Conservation (phyloP, 2,113 vertebrate genomes). For the Gulo gulo region DNA sequence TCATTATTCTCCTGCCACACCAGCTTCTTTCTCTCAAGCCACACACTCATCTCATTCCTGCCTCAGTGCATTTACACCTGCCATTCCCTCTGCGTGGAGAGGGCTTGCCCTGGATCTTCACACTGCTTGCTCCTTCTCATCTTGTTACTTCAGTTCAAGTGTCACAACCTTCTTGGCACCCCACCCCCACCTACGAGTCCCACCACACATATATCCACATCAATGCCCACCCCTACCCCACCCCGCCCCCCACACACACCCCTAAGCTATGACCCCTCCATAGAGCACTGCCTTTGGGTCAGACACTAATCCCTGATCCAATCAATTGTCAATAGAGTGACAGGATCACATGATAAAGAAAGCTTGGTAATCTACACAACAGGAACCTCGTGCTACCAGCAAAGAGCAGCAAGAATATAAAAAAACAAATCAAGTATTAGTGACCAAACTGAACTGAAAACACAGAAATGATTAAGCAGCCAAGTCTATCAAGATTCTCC, state of each 20-base stretch:
- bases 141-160: background rate
- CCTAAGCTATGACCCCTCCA: background rate
- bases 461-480: conserved; percentile 18
- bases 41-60: background rate
- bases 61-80: background rate
- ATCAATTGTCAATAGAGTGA: background rate
- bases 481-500: background rate
- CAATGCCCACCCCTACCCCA: background rate
- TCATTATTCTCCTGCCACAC: background rate
- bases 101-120: background rate
- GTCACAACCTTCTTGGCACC: background rate
- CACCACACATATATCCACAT: background rate
- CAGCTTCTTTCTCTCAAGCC: background rate
- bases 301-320: conserved; percentile 31
- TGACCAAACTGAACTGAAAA: conserved; percentile 21
- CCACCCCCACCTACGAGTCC: background rate
- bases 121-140: background rate
- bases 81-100: background rate
- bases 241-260: background rate
- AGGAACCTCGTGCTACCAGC: background rate
- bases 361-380: background rate
- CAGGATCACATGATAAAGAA: conserved; percentile 4
- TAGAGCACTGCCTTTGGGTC: background rate
- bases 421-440: background rate
- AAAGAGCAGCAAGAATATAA: background rate